phyloP scores from a whole-genome alignment of 2,113 vertebrate genomes.

The Rhabdomys dilectus region DNA sequence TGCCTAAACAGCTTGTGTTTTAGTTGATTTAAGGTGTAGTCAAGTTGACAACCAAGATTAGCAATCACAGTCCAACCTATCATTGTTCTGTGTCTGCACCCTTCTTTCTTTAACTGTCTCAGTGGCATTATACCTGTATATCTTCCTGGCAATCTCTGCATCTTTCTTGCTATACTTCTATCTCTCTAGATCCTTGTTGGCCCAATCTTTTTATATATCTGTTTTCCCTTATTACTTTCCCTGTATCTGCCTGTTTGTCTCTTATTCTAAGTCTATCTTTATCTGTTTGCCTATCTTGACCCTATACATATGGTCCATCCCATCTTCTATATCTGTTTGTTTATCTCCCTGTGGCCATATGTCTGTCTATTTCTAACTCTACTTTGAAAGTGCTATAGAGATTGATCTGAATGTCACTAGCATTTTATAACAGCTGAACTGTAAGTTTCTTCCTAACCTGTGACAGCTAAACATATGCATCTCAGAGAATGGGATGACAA shows the following conservation, averaged over 20 bases:
- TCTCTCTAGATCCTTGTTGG: not conserved
- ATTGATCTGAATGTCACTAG: slow-evolving; percentile 14
- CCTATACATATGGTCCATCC: not conserved
- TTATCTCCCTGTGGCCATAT: slow-evolving; percentile 9
- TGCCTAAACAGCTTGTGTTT: not conserved
- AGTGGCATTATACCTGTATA: not conserved
- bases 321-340: not conserved
- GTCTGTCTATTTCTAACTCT: not conserved
- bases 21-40: not conserved
- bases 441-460: slow-evolving; percentile 33
- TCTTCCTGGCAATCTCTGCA: not conserved
- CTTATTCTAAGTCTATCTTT: not conserved
- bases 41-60: not conserved
- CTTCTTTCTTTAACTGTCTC: not conserved
- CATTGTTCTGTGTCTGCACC: not conserved
- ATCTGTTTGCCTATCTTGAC: not conserved
- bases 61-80: not conserved
- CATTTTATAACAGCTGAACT: slow-evolving; percentile 53
- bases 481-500: slow-evolving; percentile 23
- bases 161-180: slow-evolving; percentile 17
- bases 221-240: not conserved
- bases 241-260: not conserved
- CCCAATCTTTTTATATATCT: not conserved
- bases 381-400: slow-evolving; percentile 39
- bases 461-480: slow-evolving; percentile 51